These are phyloP conservation scores for Ophion obscuratus DNA, from an alignment of 2,888 invertebrate genomes.

Conservation along the genomic window DNA sequence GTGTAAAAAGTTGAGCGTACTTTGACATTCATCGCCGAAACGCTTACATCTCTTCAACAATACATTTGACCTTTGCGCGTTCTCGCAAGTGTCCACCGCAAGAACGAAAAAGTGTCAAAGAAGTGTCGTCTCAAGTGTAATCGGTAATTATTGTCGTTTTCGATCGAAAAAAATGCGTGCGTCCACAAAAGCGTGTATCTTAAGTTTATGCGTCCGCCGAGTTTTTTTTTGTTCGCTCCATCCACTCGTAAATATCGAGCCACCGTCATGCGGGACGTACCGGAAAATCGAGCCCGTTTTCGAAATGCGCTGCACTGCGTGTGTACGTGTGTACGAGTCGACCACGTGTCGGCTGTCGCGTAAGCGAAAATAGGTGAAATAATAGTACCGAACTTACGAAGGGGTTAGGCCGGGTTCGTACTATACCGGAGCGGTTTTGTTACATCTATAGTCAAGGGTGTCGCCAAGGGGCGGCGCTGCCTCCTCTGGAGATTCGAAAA, in stretches of 20 bases:
- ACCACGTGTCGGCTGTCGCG: too few relatives aligned
- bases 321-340: background rate
- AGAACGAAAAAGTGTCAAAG: background rate
- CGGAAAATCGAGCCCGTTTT: background rate
- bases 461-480: too few relatives aligned
- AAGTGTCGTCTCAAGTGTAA: slow-evolving; percentile 38
- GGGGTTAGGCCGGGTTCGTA: too few relatives aligned
- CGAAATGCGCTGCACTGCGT: background rate
- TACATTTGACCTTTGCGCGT: background rate
- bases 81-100: background rate
- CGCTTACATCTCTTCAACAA: background rate
- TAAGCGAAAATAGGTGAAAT: background rate
- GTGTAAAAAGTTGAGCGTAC: background rate
- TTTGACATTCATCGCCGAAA: background rate
- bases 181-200: background rate
- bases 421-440: too few relatives aligned
- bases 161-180: slow-evolving; percentile 13
- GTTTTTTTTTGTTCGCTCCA: too few relatives aligned
- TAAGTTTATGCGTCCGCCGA: background rate
- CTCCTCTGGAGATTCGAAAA: too few relatives aligned
- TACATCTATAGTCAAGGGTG: too few relatives aligned
- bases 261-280: background rate
- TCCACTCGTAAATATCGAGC: background rate
- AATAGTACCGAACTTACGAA: slow-evolving; percentile 3
- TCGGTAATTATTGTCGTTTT: slow-evolving; percentile 57